These are phyloP conservation scores for Plebejus melissa DNA, from an alignment of 2,888 invertebrate genomes.

Conservation along the genomic window DNA sequence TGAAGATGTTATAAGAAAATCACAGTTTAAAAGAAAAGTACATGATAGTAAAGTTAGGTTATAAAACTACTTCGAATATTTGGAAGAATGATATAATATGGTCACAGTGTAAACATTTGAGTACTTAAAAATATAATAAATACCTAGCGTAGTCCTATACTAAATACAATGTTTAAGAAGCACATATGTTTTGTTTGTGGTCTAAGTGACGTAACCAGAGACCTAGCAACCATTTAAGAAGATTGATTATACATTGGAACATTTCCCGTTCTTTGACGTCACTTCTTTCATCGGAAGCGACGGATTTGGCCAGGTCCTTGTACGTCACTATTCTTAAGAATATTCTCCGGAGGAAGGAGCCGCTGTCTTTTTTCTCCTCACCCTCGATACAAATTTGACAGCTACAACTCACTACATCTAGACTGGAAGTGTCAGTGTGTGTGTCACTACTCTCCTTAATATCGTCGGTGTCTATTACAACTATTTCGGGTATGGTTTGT, in stretches of 20 bases:
- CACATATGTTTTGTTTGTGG: conserved; percentile 48
- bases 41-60: neutral
- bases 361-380: conserved; percentile 40
- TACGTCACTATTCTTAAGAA: conserved; percentile 54
- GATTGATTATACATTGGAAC: conserved; percentile 61
- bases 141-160: conserved; percentile 14
- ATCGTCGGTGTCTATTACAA: conserved; percentile 42
- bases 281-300: conserved; percentile 63
- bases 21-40: neutral
- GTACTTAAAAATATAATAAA: conserved; percentile 20
- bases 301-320: conserved; percentile 51
- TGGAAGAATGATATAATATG: conserved; percentile 7
- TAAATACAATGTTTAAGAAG: conserved; percentile 27
- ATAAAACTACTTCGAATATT: conserved; percentile 12
- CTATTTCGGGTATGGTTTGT: conserved; percentile 43
- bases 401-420: conserved; percentile 60
- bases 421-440: conserved; percentile 52
- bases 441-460: conserved; percentile 40
- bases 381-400: conserved; percentile 66
- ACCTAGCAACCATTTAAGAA: conserved; percentile 66
- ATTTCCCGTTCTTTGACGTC: conserved; percentile 60
- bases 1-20: neutral
- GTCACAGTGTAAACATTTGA: conserved; percentile 9
- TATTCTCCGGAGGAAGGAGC: conserved; percentile 52
- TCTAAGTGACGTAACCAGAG: conserved; percentile 72